Base-by-base conservation (phyloP, 1,140 invertebrate species). In the Bombus waltoni region DNA sequence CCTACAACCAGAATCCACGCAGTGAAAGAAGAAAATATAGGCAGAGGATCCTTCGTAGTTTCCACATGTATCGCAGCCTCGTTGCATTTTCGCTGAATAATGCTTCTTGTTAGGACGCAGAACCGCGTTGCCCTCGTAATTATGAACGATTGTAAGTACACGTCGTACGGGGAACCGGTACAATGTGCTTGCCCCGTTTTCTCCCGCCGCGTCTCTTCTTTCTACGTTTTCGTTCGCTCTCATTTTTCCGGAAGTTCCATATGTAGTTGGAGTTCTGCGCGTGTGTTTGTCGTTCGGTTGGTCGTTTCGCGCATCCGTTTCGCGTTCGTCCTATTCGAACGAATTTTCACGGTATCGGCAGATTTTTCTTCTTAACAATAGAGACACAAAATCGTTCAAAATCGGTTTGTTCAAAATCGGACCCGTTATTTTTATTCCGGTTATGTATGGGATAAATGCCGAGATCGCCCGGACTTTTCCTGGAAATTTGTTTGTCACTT, bases 81-180 rank as follows among this genome's bases (percentile, higher is more conserved):
- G 10, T 72, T n/a, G 68, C 5, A 25, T 47, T 22, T 47, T 5
- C 47, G 1, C 3, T 35, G 73, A 53, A 22, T 40, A 42, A 83
- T 62, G 32, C 62, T 65, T 59, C 80, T 65, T 82, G 53, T 75
- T 65, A 40, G 81, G 6, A 44, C 66, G n/a, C 40, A 42, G 44
- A 53, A 40, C 22, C n/a, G 22, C 18, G 68, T 57, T 57, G 68
- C 53, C 9, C 80, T 72, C 22, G 25, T 62, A 40, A 70, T 78
- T 78, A 78, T 70, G 44, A 70, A 5, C 74, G 74, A 83, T 70
- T 78, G 47, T 40, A 66, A 40, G 62, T 66, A 77, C 65, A n/a
- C 35, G 40, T n/a, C n/a, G 38, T 47, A 25, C 57, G 8, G 11
- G 38, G n/a, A 68, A 73, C 57, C 22, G 15, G 3, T 62, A 83